phyloP scores from a whole-genome alignment of 2,113 vertebrate genomes.

The Saccopteryx bilineata region DNA sequence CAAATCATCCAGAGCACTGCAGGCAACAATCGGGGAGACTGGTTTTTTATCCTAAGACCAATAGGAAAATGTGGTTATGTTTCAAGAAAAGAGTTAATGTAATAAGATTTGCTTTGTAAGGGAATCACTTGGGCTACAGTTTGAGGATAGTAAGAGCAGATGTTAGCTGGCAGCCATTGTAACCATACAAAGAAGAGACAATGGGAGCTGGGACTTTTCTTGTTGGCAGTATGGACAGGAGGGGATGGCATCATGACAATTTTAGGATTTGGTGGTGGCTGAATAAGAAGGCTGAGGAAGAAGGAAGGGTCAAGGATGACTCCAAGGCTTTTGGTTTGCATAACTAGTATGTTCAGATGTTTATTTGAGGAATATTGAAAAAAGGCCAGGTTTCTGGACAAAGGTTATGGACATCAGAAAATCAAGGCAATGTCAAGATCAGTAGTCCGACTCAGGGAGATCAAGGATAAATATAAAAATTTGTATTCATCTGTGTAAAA shows the following conservation, averaged over 20 bases:
- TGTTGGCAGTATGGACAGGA: neutral
- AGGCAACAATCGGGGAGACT: neutral
- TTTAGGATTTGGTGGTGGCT: neutral
- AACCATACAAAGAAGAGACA: neutral
- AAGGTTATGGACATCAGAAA: neutral
- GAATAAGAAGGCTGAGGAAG: neutral
- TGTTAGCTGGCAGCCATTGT: neutral
- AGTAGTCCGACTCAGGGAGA: neutral
- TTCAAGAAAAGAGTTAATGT: neutral
- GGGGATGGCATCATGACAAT: neutral
- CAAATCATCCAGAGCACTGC: neutral
- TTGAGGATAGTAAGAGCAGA: neutral
- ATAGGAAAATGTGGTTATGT: neutral
- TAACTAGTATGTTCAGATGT: neutral
- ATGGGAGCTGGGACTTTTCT: neutral
- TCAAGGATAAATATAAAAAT: neutral
- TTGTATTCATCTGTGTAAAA: neutral
- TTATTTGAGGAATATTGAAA: neutral
- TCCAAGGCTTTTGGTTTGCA: neutral
- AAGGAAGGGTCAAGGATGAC: neutral
- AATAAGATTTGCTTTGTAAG: slow-evolving; percentile 3
- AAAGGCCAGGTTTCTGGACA: neutral
- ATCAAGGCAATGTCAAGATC: neutral
- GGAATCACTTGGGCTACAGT: neutral
- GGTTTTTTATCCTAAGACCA: neutral